Evolutionary conservation across 2,113 vertebrate genomes (phyloP), one percentile per base, ranked within the genome.

Genomic region (Actenoides lindsayi): DNA sequence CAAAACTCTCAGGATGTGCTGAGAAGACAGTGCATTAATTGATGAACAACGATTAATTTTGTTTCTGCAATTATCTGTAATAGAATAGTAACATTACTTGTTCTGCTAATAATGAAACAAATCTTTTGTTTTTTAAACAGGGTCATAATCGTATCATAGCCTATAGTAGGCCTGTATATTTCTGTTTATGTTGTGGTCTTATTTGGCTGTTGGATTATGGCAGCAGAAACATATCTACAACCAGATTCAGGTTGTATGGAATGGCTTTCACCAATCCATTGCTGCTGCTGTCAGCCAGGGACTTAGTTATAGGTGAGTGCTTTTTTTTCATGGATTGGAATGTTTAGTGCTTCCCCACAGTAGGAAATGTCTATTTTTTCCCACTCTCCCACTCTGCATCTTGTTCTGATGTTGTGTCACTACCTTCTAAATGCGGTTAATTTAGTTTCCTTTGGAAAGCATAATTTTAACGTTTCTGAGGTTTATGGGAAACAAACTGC

Each of bases 71-170:
- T 37, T 31, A 13, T 16, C 13, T 83, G 23, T 78, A 84, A 70
- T 4, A 56, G 25, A 83, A 67, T 5, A 77, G 2, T 51, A 35
- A 20, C 18, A 33, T 46, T 41, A 33, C 2, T 35, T 83, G 53
- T 90, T 75, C 35, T 24, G 25, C 15, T 65, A 50, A 42, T 68
- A 89, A 79, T 54, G 60, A 77, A 86, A 39, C 5, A 13, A 74
- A 63, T 70, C 7, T 31, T 25, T 42, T 57, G 11, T 53, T 65
- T 51, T 65, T 51, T 12, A 16, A 15, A 92, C 97, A 99, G 99
- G 99, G 99, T 96, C 99, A 99, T 96, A 99, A 99, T 94, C 99
- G 99, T 85, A 99, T 99, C 98, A 99, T 99, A 95, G 99, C 99
- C 59, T 99, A 99, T 98, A 99, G 99, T 98, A 98, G 99, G 97